Evolutionary conservation across 2,888 invertebrate species (phyloP), one percentile per base, ranked within the genome.

Genomic region (Monoplex corrugatus): DNA sequence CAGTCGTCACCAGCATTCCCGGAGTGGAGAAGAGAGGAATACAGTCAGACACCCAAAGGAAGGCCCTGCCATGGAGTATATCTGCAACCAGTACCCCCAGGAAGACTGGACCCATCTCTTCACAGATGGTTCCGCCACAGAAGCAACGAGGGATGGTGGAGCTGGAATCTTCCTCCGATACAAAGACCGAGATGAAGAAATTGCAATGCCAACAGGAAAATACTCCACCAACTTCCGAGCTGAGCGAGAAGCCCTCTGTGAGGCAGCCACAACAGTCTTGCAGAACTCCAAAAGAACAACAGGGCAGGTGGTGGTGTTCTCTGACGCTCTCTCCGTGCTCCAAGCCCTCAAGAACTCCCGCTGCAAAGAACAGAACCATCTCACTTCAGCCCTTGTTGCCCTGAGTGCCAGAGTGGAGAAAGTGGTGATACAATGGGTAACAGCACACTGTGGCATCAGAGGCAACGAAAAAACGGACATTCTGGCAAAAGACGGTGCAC

Each of bases 121-220:
- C 38, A 89, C 72, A 32, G 86, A 86, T 75, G 86, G 89, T 23
- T 89, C 75, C 35, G 75, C 35, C 75, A 75, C 75, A 75, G 75
- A 75, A 75, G 75, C 75, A 75, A 75, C 75, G 38, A 75, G 75
- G 75, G 75, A 75, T 75, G 75, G 75, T 75, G 75, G 75, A 75
- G 75, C 75, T 75, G 75, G 75, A 75, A 75, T 75, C 75, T 75
- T 75, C 75, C 75, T 75, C 75, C n/a, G 75, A 75, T 75, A 75
- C 75, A 75, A 19, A 75, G 35, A 38, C 35, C 3, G 75, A 75
- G 75, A 32, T 38, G 75, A 75, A 75, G 75, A 75, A 75, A 75
- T 75, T 75, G 75, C 75, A 75, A 38, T 78, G 3, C 78, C 78
- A 40, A 78, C 78, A 78, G 78, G 78, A 40, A 78, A 78, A 78